Evolutionary conservation across 2,113 vertebrate genomes (phyloP).

Genomic region (Isurus oxyrinchus): DNA sequence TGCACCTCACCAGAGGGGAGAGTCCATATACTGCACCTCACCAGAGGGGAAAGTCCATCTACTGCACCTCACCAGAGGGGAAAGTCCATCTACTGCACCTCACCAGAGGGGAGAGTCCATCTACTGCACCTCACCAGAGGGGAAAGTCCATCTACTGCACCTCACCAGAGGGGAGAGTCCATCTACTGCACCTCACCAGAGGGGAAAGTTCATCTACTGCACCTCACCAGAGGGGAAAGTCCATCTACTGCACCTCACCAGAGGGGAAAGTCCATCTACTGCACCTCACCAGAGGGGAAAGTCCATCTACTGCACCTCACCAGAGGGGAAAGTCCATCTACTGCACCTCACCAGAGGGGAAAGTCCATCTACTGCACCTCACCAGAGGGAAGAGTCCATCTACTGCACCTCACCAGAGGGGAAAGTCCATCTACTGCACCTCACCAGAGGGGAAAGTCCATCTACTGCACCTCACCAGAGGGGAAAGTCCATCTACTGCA

Average conservation of each 20-base stretch:
- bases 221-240: background rate
- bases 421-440: background rate
- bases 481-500: background rate
- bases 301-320: background rate
- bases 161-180: too few species aligned
- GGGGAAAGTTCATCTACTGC: background rate
- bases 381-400: background rate
- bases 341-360: background rate
- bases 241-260: background rate
- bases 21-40: too few species aligned
- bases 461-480: background rate
- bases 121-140: too few species aligned
- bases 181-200: background rate
- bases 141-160: too few species aligned
- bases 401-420: background rate
- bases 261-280: background rate
- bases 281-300: too few species aligned
- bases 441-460: background rate
- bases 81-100: too few species aligned
- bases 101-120: too few species aligned
- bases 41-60: too few species aligned
- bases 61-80: too few species aligned
- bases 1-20: background rate
- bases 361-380: background rate
- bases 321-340: background rate